Evolutionary conservation across 2,113 vertebrate species (phyloP), one percentile per base, ranked within the genome.

Genomic region (Clarias gariepinus): DNA sequence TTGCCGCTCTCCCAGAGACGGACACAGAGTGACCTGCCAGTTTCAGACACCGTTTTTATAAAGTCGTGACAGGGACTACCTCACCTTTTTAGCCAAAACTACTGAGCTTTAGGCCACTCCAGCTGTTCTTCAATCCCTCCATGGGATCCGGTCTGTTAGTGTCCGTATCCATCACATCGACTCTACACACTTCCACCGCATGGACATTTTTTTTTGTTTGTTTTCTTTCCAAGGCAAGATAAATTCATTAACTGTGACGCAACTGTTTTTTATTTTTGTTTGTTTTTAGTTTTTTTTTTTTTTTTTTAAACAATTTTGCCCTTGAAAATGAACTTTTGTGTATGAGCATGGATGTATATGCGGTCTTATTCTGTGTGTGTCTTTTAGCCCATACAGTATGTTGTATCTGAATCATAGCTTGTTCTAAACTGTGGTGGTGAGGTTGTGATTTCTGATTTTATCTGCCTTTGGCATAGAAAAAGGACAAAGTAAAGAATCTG

Each of bases 11-110:
- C 30, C 19, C 73, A 85, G 87, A 92, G 92, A 92, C 82, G 66
- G 91, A 86, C 90, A 85, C 84, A 36, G 81, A 93, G 68, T 23
- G 80, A 91, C 93, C 94, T 95, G 94, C 94, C 94, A 95, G 94
- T 94, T 95, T 93, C 92, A 93, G 93, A 93, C 94, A 93, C 94
- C 92, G 90, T 92, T 86, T 47, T 88, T 90, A 57, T 64, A 83
- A 92, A 91, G 93, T 94, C 93, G 93, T 94, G 92, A 94, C 93
- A 90, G 94, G 94, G 94, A 92, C 94, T 95, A 95, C 95, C 94
- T 95, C 94, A 95, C 92, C 93, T 94, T 94, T 94, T 94, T 93
- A 94, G 93, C 94, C 92, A 93, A 95, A 95, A 95, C 95, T 95
- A 95, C 95, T 95, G 95, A 95, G 90, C 91, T 52, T 86, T 90